Percentiles rank a stretch among this genome's conserved stretches.
Conservation (phyloP, 2,113 vertebrate genomes). For the Dromiciops gliroides region DNA sequence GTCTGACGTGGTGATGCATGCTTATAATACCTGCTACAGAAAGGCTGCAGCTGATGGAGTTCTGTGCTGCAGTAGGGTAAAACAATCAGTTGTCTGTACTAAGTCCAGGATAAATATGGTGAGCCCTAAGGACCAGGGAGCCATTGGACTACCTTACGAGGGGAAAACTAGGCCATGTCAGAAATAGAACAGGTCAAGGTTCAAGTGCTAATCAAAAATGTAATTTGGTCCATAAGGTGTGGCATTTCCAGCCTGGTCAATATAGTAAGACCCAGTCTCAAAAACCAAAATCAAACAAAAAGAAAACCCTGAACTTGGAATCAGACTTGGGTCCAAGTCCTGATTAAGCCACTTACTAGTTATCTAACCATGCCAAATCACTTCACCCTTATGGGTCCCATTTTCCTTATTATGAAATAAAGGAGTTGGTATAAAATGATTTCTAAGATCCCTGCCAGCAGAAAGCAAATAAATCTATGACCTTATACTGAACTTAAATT, state of each 20-base stretch:
- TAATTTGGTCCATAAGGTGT: background rate
- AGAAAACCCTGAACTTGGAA: background rate
- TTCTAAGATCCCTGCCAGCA: background rate
- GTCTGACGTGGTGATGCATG: background rate
- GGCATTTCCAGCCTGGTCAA: background rate
- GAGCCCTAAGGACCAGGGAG: background rate
- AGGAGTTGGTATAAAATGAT: background rate
- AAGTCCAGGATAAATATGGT: background rate
- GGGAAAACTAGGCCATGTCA: background rate
- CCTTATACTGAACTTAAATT: background rate
- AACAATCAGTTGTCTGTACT: background rate
- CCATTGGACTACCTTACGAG: background rate
- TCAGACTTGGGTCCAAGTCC: background rate
- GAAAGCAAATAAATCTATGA: background rate
- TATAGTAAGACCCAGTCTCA: background rate
- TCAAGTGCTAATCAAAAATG: background rate
- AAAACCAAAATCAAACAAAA: background rate
- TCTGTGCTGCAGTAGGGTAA: background rate
- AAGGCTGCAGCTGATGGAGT: background rate
- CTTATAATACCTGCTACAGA: background rate
- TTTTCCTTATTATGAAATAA: background rate
- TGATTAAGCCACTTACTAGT: background rate
- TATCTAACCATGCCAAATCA: background rate
- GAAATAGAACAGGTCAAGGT: background rate
- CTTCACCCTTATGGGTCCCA: background rate